These are phyloP conservation scores for Iphiclides podalirius DNA, from an alignment of 2,888 invertebrate species.

Conservation along the genomic window DNA sequence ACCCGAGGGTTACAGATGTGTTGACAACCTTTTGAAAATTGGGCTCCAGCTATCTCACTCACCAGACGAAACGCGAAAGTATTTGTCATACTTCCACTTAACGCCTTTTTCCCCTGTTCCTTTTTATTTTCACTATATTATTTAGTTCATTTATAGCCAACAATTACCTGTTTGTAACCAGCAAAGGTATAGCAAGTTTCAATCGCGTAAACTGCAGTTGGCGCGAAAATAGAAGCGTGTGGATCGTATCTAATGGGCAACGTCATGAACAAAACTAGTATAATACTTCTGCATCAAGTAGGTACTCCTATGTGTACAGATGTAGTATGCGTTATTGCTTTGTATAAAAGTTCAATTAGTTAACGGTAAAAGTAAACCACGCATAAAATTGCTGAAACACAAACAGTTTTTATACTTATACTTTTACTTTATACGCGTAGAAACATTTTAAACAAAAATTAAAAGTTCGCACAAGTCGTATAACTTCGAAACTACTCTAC, in stretches of 20 bases:
- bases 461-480: too few species aligned
- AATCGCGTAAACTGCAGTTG: conserved; percentile 22
- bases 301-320: conserved; percentile 32
- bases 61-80: too few species aligned
- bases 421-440: too few species aligned
- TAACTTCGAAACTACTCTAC: too few species aligned
- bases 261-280: conserved; percentile 35
- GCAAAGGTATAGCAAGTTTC: conserved; percentile 14
- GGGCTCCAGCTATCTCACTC: too few species aligned
- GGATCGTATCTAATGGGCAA: conserved; percentile 30
- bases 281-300: conserved; percentile 34
- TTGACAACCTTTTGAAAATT: too few species aligned
- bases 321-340: conserved; percentile 26
- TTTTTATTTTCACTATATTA: neutral
- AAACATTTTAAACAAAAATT: too few species aligned
- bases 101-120: too few species aligned
- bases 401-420: too few species aligned
- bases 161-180: conserved; percentile 9
- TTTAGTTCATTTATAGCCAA: neutral
- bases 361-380: conserved; percentile 14
- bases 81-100: too few species aligned
- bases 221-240: conserved; percentile 31
- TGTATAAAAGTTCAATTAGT: conserved; percentile 21
- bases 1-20: too few species aligned
- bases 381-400: too few species aligned